Evolutionary conservation across 2,888 invertebrate species (phyloP).

Genomic region (Anagyrus pseudococci): DNA sequence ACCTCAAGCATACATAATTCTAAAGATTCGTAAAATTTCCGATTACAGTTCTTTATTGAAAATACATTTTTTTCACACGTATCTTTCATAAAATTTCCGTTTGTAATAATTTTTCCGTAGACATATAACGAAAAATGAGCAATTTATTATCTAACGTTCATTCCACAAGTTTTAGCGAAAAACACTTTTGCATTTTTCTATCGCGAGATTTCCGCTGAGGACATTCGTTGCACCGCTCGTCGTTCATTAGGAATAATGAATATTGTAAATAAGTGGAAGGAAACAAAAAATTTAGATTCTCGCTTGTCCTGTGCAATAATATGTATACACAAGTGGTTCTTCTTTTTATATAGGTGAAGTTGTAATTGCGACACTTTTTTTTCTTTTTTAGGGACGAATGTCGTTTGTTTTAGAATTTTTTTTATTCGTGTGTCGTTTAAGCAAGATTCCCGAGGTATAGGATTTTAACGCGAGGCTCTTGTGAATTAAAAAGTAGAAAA

Average conservation of each 20-base stretch:
- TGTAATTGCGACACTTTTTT: conserved; percentile 10
- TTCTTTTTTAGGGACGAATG: conserved; percentile 6
- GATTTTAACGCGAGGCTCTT: conserved; percentile 2
- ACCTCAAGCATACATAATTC: neutral
- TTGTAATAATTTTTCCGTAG: no score
- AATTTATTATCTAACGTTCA: conserved; percentile 16
- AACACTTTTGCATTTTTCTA: conserved; percentile 32
- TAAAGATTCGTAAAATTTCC: no score
- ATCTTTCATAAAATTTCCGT: neutral
- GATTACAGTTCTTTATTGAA: no score
- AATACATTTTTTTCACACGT: neutral
- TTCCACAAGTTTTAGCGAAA: conserved; percentile 18
- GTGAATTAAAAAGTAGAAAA: neutral
- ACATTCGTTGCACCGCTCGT: conserved; percentile 26
- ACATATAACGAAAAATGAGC: neutral
- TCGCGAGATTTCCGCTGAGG: conserved; percentile 18
- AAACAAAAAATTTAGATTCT: conserved; percentile 11
- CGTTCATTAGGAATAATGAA: conserved; percentile 24
- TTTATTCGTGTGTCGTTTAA: conserved; percentile 1
- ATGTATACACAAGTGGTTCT: conserved; percentile 5
- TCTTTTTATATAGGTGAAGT: conserved; percentile 26
- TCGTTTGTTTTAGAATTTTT: conserved; percentile 16
- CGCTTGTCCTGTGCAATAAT: conserved; percentile 28
- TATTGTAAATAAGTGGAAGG: conserved; percentile 13
- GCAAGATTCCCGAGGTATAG: neutral